These are phyloP conservation scores for Oryzaephilus surinamensis DNA, from an alignment of 1,140 invertebrate genomes.

Conservation along the genomic window DNA sequence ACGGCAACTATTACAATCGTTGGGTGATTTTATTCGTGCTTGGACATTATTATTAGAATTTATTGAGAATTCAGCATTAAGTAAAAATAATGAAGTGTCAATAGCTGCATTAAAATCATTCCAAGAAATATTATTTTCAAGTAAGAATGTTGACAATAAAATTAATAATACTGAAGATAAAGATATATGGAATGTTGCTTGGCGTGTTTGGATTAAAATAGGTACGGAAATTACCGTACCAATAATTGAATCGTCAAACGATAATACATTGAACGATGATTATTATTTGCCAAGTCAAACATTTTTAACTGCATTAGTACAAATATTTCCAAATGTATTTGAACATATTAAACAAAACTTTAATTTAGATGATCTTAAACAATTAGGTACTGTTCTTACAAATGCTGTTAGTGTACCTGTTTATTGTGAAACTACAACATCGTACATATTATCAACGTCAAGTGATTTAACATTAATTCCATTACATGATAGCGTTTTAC, in stretches of 20 bases:
- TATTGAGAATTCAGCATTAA: slow-evolving; percentile 83
- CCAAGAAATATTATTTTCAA: slow-evolving; percentile 78
- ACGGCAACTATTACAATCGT: slow-evolving; percentile 66
- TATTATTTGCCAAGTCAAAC: slow-evolving; percentile 81
- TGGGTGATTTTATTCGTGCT: slow-evolving; percentile 85
- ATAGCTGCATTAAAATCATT: slow-evolving; percentile 90
- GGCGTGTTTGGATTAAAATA: slow-evolving; percentile 79
- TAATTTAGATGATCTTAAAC: slow-evolving; percentile 62
- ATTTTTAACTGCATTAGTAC: slow-evolving; percentile 85
- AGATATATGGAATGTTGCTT: slow-evolving; percentile 66
- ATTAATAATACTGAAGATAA: slow-evolving; percentile 39
- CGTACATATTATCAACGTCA: slow-evolving; percentile 63
- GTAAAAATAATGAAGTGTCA: slow-evolving; percentile 90
- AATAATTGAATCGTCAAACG: slow-evolving; percentile 41
- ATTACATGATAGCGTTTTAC: slow-evolving; percentile 73
- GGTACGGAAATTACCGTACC: slow-evolving; percentile 65
- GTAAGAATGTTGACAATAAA: slow-evolving; percentile 37
- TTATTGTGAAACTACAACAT: slow-evolving; percentile 65
- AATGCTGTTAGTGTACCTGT: slow-evolving; percentile 71
- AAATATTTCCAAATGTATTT: slow-evolving; percentile 90
- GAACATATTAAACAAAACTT: slow-evolving; percentile 76
- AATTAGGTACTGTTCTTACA: slow-evolving; percentile 67
- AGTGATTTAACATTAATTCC: slow-evolving; percentile 66
- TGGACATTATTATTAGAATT: slow-evolving; percentile 89
- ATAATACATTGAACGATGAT: slow-evolving; percentile 37